phyloP scores from a whole-genome alignment of 2,797 vertebrate species.

The Emys orbicularis region DNA sequence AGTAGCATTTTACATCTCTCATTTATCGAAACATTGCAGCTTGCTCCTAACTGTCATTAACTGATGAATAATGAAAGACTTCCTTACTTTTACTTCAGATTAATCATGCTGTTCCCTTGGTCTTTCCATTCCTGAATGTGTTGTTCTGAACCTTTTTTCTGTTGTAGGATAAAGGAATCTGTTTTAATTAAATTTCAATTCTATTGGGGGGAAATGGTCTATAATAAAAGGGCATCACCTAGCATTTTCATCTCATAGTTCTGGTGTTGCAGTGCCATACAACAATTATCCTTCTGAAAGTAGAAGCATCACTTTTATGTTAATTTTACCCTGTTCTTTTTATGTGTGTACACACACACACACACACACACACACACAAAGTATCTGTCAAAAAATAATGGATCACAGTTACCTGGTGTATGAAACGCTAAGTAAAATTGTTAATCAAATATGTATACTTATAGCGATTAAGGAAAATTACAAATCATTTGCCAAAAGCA shows the following conservation, averaged over 20 bases:
- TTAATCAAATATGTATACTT: constrained; percentile 51
- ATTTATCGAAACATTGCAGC: constrained; percentile 79
- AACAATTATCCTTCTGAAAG: neutral
- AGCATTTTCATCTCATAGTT: constrained; percentile 16
- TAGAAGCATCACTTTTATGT: neutral
- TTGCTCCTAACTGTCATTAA: constrained; percentile 77
- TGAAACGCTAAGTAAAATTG: neutral
- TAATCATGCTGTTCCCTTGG: constrained; percentile 71
- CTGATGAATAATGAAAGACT: constrained; percentile 77
- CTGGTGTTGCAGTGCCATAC: constrained; percentile 14
- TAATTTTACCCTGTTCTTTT: constrained; percentile 12
- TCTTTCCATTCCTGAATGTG: constrained; percentile 58
- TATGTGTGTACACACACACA: neutral
- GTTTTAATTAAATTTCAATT: constrained; percentile 68
- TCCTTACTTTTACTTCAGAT: constrained; percentile 79
- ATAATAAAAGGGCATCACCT: constrained; percentile 40
- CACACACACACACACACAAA: neutral
- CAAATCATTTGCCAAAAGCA: constrained; percentile 11
- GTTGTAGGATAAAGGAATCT: constrained; percentile 62
- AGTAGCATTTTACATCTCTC: constrained; percentile 61
- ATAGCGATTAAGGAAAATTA: constrained; percentile 60
- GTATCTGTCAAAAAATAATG: constrained; percentile 13
- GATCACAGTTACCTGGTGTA: neutral
- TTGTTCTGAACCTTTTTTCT: constrained; percentile 10
- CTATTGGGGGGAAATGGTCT: constrained; percentile 40